A percentile compares a stretch with the other conserved stretches of the same genome.
These are phyloP conservation scores for Cheilosia impressa DNA, from an alignment of 2,888 invertebrate species.

Conservation along the genomic window DNA sequence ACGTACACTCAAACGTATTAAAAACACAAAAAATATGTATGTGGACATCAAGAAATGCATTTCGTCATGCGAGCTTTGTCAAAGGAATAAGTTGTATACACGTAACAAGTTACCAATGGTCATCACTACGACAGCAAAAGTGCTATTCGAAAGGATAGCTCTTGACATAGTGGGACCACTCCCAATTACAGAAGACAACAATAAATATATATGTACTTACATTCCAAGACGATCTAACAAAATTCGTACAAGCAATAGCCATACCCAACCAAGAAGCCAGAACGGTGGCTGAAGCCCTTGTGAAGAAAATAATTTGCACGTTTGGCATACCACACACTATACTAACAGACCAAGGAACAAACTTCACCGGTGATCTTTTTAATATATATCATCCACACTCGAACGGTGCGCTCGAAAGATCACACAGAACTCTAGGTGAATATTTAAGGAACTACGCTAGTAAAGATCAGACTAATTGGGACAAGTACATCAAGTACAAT, in stretches of 20 bases:
- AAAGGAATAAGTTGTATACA: no score
- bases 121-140: no score
- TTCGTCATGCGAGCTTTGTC: no score
- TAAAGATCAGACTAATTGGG: conserved; percentile 5
- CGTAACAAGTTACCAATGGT: no score
- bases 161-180: no score
- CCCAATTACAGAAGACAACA: conserved; percentile 25
- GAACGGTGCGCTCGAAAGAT: conserved; percentile 12
- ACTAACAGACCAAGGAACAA: conserved; percentile 12
- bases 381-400: neutral
- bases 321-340: conserved; percentile 11
- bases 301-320: conserved; percentile 26
- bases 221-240: neutral
- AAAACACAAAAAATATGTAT: no score
- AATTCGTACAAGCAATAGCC: conserved; percentile 5
- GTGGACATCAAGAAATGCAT: no score
- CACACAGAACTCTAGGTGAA: conserved; percentile 9
- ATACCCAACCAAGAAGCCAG: conserved; percentile 24
- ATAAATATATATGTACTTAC: conserved; percentile 4
- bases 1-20: no score
- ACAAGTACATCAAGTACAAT: neutral
- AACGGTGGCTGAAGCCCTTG: conserved; percentile 7
- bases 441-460: neutral
- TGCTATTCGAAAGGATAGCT: no score
- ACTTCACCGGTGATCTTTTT: conserved; percentile 27